Conservation (phyloP, 30 jellyfish, hydroid and myxozoan species). For the Euphysa ruthae region DNA sequence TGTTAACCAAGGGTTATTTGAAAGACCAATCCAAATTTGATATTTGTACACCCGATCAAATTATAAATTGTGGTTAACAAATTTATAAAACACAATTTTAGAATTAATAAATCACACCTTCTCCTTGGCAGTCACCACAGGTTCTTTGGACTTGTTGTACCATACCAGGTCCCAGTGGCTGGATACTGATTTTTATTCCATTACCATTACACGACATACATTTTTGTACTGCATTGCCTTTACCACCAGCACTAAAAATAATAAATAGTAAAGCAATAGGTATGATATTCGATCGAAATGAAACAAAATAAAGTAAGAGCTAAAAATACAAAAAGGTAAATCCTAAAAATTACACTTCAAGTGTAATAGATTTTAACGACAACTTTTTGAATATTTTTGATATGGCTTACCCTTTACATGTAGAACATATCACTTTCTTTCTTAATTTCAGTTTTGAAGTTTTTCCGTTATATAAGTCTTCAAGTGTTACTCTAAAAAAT, state of each 20-base stretch:
- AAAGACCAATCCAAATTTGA: no score
- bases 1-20: no score
- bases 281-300: no score
- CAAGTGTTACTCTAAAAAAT: conserved; percentile 62
- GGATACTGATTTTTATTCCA: conserved; percentile 77
- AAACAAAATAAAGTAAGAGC: no score
- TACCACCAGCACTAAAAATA: conserved; percentile 80
- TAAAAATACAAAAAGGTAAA: no score
- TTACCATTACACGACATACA: conserved; percentile 84
- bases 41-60: no score
- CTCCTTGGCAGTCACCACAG: conserved; percentile 94
- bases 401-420: conserved; percentile 87
- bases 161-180: conserved; percentile 97
- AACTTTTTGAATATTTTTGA: no score
- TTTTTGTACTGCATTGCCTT: conserved; percentile 93
- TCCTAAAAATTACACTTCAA: no score
- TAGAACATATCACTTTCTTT: conserved; percentile 69
- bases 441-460: conserved; percentile 64
- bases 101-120: conserved; percentile 48
- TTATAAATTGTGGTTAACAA: no score
- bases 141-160: conserved; percentile 94
- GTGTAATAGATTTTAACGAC: no score
- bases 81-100: no score
- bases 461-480: conserved; percentile 84
- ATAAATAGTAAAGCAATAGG: no score